phyloP scores from a whole-genome alignment of 2,888 invertebrate species.

The Calliscelio sp. region DNA sequence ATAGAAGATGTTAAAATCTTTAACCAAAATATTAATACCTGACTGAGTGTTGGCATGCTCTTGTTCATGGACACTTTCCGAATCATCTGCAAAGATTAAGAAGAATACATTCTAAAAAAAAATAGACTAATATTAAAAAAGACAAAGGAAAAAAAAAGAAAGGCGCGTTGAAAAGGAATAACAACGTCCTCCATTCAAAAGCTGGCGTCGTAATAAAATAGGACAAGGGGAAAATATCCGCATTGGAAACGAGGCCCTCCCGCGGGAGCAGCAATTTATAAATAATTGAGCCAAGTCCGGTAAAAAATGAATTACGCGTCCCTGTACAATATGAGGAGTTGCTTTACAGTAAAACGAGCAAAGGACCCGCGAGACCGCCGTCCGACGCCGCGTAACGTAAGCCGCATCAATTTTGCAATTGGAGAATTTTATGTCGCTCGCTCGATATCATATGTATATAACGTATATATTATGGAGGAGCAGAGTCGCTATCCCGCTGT shows the following conservation, averaged over 20 bases:
- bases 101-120: too few relatives aligned
- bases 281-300: slow-evolving; percentile 86
- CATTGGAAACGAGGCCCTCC: slow-evolving; percentile 74
- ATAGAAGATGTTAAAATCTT: too few relatives aligned
- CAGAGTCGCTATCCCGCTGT: slow-evolving; percentile 62
- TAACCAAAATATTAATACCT: too few relatives aligned
- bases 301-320: slow-evolving; percentile 86
- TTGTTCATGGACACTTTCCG: too few relatives aligned
- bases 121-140: too few relatives aligned
- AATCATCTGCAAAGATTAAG: too few relatives aligned
- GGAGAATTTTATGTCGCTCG: slow-evolving; percentile 86
- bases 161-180: slow-evolving; percentile 52
- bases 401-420: slow-evolving; percentile 86
- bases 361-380: slow-evolving; percentile 84
- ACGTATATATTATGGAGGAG: slow-evolving; percentile 84
- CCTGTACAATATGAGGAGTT: slow-evolving; percentile 86
- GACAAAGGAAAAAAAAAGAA: too few relatives aligned
- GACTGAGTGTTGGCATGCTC: too few relatives aligned
- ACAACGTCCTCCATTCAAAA: slow-evolving; percentile 56
- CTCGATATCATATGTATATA: slow-evolving; percentile 76
- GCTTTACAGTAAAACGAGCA: slow-evolving; percentile 85
- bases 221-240: slow-evolving; percentile 58
- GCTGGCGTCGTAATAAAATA: slow-evolving; percentile 63
- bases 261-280: slow-evolving; percentile 86
- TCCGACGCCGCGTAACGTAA: slow-evolving; percentile 73